A percentile compares a stretch with the other conserved stretches of the same genome.
phyloP scores from a whole-genome alignment of 2,113 vertebrate species.

The Rutilus rutilus region DNA sequence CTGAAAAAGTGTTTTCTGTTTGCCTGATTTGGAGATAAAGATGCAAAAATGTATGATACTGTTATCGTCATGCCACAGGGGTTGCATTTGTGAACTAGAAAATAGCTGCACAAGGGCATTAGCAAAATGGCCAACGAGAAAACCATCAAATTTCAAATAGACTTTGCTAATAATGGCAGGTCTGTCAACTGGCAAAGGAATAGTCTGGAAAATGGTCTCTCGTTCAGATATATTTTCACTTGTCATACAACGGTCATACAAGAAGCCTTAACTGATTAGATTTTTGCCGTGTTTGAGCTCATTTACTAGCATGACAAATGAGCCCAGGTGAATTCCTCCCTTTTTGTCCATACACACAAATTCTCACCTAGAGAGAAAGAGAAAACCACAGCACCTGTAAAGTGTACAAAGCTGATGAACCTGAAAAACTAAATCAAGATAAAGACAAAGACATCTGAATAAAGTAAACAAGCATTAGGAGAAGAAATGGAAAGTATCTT shows the following conservation, averaged over 20 bases:
- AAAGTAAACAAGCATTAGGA: background rate
- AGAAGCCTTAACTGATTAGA: background rate
- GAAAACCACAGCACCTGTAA: background rate
- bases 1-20: background rate
- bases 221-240: background rate
- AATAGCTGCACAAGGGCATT: background rate
- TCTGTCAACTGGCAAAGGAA: background rate
- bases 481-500: slow-evolving; percentile 14
- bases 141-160: background rate
- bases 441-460: background rate
- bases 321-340: background rate
- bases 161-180: background rate
- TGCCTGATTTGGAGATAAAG: background rate
- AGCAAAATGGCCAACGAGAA: background rate
- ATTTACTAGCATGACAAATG: background rate
- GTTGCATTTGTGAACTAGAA: background rate
- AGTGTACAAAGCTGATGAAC: background rate
- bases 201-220: background rate
- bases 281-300: background rate
- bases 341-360: background rate
- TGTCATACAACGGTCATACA: background rate
- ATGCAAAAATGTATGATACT: background rate
- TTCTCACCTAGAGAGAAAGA: background rate
- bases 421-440: background rate
- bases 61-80: background rate